phyloP scores from a whole-genome alignment of 2,797 vertebrate genomes.

The Artibeus jamaicensis region DNA sequence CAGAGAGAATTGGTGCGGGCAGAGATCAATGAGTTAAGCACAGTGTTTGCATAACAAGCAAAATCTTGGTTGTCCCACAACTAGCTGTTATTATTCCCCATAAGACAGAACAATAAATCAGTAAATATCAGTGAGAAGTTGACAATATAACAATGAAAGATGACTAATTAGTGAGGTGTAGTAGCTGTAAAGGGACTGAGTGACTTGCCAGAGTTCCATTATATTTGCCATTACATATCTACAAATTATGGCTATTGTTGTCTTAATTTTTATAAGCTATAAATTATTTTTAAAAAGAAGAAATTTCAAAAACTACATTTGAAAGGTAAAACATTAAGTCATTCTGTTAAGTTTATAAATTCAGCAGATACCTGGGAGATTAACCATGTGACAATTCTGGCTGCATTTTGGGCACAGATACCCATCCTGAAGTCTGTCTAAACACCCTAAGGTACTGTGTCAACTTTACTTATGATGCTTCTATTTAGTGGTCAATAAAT shows the following conservation, averaged over 20 bases:
- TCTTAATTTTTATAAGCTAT: conserved; percentile 26
- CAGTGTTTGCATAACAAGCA: conserved; percentile 38
- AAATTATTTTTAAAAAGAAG: conserved; percentile 1
- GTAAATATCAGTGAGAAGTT: neutral
- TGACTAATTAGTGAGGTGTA: neutral
- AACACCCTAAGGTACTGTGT: neutral
- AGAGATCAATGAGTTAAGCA: conserved; percentile 69
- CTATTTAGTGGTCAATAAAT: neutral
- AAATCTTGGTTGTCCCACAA: neutral
- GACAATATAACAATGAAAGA: neutral
- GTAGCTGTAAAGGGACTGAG: neutral
- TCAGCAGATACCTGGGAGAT: neutral
- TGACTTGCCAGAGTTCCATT: neutral
- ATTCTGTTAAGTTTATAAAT: conserved; percentile 17
- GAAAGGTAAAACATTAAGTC: neutral
- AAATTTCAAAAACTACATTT: neutral
- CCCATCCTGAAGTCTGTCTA: neutral
- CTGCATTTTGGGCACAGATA: neutral
- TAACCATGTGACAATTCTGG: neutral
- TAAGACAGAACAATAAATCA: conserved; percentile 43
- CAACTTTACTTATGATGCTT: neutral
- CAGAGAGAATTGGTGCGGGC: conserved; percentile 69
- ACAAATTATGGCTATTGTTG: neutral
- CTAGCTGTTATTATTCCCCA: neutral
- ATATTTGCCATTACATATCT: neutral